Evolutionary conservation across 2,888 invertebrate genomes (phyloP).

Genomic region (Hydrotaea diabolus): DNA sequence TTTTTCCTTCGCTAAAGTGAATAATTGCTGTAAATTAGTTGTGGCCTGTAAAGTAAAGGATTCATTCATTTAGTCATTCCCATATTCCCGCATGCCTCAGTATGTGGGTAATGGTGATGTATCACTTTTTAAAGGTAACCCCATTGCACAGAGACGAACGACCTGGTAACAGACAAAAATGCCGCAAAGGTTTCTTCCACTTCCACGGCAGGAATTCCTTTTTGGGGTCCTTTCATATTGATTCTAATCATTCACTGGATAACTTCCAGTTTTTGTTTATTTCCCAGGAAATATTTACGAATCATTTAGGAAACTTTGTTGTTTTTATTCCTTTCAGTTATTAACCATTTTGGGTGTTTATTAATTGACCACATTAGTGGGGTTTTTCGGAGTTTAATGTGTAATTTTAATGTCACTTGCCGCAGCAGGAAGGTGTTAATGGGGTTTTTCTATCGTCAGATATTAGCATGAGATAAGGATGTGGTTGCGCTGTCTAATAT

Average conservation of each 20-base stretch:
- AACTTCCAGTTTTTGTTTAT: constrained; percentile 20
- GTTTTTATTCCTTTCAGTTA: constrained; percentile 18
- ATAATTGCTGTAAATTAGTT: constrained; percentile 66
- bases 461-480: neutral
- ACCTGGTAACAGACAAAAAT: constrained; percentile 50
- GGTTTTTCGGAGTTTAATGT: constrained; percentile 46
- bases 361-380: constrained; percentile 57
- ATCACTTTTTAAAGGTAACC: constrained; percentile 49
- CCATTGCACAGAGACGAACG: constrained; percentile 12
- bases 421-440: constrained; percentile 64
- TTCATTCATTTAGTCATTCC: constrained; percentile 17
- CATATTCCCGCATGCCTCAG: too few relatives aligned
- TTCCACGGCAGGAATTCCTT: constrained; percentile 60
- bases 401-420: constrained; percentile 6
- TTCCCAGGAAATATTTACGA: constrained; percentile 39
- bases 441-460: constrained; percentile 31
- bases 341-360: constrained; percentile 42
- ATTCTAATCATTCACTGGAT: constrained; percentile 50
- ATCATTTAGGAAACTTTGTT: constrained; percentile 38
- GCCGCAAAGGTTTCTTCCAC: constrained; percentile 3
- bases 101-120: constrained; percentile 61
- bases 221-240: constrained; percentile 31
- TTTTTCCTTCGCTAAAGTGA: constrained; percentile 59
- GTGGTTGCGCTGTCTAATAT: neutral
- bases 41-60: constrained; percentile 27